These are phyloP conservation scores for Antheraea yamamai DNA, from an alignment of 2,888 invertebrate genomes.

Conservation along the genomic window DNA sequence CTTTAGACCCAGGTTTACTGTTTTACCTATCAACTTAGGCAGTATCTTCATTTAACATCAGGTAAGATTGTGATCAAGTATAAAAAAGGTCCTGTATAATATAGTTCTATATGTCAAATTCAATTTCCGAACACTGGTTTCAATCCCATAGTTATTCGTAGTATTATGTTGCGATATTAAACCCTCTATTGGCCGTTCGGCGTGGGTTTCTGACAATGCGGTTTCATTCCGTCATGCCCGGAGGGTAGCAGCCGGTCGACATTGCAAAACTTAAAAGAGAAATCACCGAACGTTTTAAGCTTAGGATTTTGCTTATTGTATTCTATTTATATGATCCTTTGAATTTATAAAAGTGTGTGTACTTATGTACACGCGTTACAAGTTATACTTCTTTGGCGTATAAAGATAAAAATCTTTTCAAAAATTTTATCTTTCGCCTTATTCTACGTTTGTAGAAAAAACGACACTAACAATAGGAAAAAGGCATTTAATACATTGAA, in stretches of 20 bases:
- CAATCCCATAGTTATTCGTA: conserved; percentile 4
- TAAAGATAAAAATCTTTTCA: no score
- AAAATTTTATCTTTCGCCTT: no score
- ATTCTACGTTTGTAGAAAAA: no score
- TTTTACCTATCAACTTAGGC: no score
- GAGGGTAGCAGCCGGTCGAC: neutral
- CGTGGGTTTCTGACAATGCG: conserved; percentile 8
- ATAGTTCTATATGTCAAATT: neutral
- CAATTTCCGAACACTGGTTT: neutral
- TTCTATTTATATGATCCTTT: neutral
- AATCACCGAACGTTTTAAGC: neutral
- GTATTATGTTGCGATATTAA: conserved; percentile 7
- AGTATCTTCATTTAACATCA: no score
- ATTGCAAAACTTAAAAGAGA: conserved; percentile 5
- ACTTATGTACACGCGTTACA: no score
- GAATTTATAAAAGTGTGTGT: no score
- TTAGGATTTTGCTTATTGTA: neutral
- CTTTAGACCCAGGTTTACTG: no score
- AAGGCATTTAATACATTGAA: no score
- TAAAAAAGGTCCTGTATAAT: neutral
- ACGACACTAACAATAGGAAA: no score
- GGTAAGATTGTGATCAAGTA: no score
- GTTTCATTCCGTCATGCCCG: conserved; percentile 11
- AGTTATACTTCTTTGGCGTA: no score
- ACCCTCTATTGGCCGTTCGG: neutral